Evolutionary conservation across 53 echinoderm and acorn worm genomes (phyloP), one percentile per base, ranked within the genome.

Genomic region (Stichopus horrens): DNA sequence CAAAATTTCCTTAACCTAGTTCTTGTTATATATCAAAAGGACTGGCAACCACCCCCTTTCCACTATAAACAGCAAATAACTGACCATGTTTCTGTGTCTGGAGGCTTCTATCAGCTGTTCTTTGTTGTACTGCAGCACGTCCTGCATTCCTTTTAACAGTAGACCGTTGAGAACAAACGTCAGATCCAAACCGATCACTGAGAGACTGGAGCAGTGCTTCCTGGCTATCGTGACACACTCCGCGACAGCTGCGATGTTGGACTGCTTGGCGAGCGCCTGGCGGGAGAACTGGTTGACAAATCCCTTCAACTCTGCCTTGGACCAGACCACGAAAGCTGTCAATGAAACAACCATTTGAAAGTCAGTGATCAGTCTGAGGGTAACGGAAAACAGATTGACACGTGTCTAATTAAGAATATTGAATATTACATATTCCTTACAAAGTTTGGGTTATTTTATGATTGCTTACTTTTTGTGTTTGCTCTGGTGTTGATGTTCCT

Each of bases 91-190:
- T 21, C 98, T 82, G 55, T 97, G 98, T 55, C 95, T 92, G 21
- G 95, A 93, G 7, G 98, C 98, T 91, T 97, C 98, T 22, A 97
- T 95, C 54, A 97, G 90, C 68, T 97, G 98, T 10, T 97, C 98
- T 77, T 94, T 97, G 89, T 97, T 97, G 73, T 92, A 97, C 4
- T 89, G 87, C 53, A 97, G 37, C 14, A 95, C 92, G 59, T 97
- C 98, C 9, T 92, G 79, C 52, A 97, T 92, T 6, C 98, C 98
- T 76, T 94, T 93, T 88, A 97, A 83, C 58, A 92, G 52, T 8
- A 97, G 86, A n/a, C 94, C 87, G 78, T 97, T 95, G 54, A 97
- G 85, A 4, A 94, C 94, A 91, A 97, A 97, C 37, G 92, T 92
- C 65, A 97, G 86, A 86, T 97, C 95, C 14, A 95, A 90, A 19